Base-by-base conservation (phyloP, 2,797 vertebrate genomes). In the Clamator glandarius region DNA sequence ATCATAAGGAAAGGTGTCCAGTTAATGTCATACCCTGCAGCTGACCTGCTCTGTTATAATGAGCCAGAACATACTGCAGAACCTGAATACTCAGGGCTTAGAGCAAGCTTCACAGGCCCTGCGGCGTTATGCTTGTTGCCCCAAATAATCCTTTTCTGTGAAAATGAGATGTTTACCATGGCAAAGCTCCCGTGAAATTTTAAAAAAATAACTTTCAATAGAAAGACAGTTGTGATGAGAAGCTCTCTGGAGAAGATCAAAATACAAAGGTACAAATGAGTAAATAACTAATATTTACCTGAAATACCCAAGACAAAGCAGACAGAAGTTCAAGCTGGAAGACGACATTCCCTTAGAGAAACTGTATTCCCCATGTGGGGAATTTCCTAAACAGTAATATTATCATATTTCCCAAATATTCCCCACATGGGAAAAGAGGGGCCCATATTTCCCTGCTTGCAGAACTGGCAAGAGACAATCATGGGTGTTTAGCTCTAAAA, bases 281-380 rank as follows among this genome's bases (percentile, higher is more conserved):
- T 44, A 84, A 84, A 39, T 50, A 95, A 88, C 48, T 78, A 87
- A 55, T 83, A 74, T 80, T 96, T 93, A 85, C 31, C 82, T 82
- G 35, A 90, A 87, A 68, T 57, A 89, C 33, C 6, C 2, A 5
- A 61, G 61, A 72, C 51, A 89, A 84, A 78, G 29, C 26, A 74
- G 52, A 41, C 25, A 66, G 24, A 72, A 66, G 33, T 84, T 92
- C 48, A 80, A 82, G 72, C 13, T 80, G 46, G n/a, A 72, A 82
- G 24, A 44, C 2, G 4, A 5, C 8, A 2, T 61, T 88, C 29
- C 28, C 26, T 82, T 31, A 36, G 44, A 87, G 21, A 44, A 93
- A 72, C n/a, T 1, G 0, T 39, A 44, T 51, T 69, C 83, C 16
- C 10, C 83, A 41, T 19, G 29, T 15, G 12, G 31, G 57, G 82